Evolutionary conservation across 1,140 invertebrate species (phyloP), one percentile per base, ranked within the genome.

Genomic region (Nasonia vitripennis): DNA sequence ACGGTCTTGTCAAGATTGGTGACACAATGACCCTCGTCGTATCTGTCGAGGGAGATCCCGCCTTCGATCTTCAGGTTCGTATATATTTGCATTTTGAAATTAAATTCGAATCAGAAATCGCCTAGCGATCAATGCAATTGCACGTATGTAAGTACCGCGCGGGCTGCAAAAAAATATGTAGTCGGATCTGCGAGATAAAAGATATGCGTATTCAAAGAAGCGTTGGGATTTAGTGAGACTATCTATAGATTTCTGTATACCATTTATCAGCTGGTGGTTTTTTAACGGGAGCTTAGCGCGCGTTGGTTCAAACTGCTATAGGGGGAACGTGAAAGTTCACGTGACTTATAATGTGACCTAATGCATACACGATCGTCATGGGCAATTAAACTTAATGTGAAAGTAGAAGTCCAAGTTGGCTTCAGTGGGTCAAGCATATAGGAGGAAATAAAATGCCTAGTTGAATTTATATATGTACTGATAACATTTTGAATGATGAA

Each of bases 11-110:
- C 0, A 96, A 97, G 91, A 97, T 98, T 84, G 97, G 97, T 75
- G 96, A 97, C 90, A 94, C 94, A 0, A 96, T 98, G 95, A 97
- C 97, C 1, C 92, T 98, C 23, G 97, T 97, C 23, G 95, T 98
- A 3, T 95, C 96, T 1, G 96, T 98, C 1, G 96, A 96, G 85
- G 97, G 97, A 1, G 96, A 97, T 91, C 94, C 96, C 75, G 96
- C 95, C 6, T 97, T 97, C 89, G 96, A 97, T 92, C 94, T 98
- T 45, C 95, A 96, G 89, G 92, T 92, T 89, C 12, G 31, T 31
- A 71, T 71, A 31, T 14, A 14, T 1, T 62, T 20, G 7, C 2
- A n/a, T 0, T 3, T 20, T 62, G 55, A 62, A 55, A 20, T 62
- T 7, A 62, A 62, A 62, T 45, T 45, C 41, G 2, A 45, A 45